phyloP scores from a whole-genome alignment of 2,113 vertebrate species.

The Corydoras maculifer region DNA sequence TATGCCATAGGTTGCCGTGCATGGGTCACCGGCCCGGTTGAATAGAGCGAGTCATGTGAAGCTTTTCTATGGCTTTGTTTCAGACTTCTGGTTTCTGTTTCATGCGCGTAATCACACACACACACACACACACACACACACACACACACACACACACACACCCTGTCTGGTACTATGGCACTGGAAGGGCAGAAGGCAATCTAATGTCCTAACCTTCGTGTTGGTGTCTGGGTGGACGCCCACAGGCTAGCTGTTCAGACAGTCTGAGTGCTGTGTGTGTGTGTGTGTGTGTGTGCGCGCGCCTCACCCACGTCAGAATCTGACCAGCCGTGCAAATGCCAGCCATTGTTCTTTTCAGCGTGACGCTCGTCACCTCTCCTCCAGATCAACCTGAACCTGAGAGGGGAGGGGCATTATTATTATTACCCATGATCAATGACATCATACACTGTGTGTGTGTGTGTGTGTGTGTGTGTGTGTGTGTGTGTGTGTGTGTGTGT shows the following conservation, averaged over 20 bases:
- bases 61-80: background rate
- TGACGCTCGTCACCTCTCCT: constrained; percentile 9
- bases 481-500: too few relatives aligned
- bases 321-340: constrained; percentile 11
- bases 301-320: constrained; percentile 14
- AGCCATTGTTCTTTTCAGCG: constrained; percentile 29
- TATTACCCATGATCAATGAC: too few relatives aligned
- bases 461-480: too few relatives aligned
- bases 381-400: background rate
- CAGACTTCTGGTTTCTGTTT: background rate
- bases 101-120: background rate
- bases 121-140: constrained; percentile 3
- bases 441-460: too few relatives aligned
- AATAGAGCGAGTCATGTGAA: background rate
- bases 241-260: background rate
- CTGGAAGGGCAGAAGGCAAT: constrained; percentile 20
- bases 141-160: constrained; percentile 13
- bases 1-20: too few relatives aligned
- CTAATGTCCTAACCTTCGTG: background rate
- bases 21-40: background rate
- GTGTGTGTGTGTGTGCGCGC: background rate
- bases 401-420: too few relatives aligned
- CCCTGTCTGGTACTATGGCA: constrained; percentile 9
- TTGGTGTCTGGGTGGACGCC: constrained; percentile 15
- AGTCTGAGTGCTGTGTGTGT: background rate